These are phyloP conservation scores for Holotrichia oblita DNA, from an alignment of 1,140 invertebrate genomes.

Conservation along the genomic window DNA sequence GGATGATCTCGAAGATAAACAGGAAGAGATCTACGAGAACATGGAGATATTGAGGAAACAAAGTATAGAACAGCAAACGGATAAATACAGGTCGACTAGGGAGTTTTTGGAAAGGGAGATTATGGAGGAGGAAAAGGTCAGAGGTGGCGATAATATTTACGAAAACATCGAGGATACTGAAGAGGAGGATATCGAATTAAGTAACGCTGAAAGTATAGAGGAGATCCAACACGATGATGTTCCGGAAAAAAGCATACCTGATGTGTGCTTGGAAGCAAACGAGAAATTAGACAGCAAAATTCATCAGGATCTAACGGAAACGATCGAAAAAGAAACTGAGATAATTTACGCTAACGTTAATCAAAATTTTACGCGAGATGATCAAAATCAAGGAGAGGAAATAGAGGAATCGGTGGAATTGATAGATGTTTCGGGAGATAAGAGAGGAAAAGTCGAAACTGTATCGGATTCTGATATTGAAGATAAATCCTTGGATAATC, in stretches of 20 bases:
- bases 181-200: slow-evolving; percentile 38
- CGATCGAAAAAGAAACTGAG: slow-evolving; percentile 14
- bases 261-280: slow-evolving; percentile 4
- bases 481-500: slow-evolving; percentile 40
- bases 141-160: slow-evolving; percentile 47
- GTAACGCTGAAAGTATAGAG: not conserved
- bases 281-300: slow-evolving; percentile 7
- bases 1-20: slow-evolving; percentile 1
- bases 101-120: slow-evolving; percentile 38
- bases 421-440: no score
- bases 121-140: not conserved
- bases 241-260: slow-evolving; percentile 36
- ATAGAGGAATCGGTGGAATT: not conserved
- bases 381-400: slow-evolving; percentile 39
- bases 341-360: not conserved
- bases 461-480: not conserved
- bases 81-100: not conserved
- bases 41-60: slow-evolving; percentile 27
- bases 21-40: slow-evolving; percentile 38
- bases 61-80: not conserved
- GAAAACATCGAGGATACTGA: slow-evolving; percentile 43
- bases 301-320: no score
- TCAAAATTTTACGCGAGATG: slow-evolving; percentile 42
- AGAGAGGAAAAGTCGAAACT: slow-evolving; percentile 49
- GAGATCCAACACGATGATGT: slow-evolving; percentile 7